phyloP scores from a whole-genome alignment of 2,888 invertebrate species.

The Merodon equestris region DNA sequence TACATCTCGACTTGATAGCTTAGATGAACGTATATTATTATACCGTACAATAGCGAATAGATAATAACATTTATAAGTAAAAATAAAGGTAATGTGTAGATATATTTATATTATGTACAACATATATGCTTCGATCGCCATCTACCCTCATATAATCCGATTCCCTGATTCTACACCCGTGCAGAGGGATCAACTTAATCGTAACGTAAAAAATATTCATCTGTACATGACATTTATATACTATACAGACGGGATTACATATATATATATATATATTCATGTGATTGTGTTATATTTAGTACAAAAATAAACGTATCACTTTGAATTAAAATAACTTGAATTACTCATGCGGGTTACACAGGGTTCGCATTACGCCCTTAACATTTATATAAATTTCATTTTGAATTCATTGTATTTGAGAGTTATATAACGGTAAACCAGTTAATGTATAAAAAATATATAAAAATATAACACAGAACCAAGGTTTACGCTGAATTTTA shows the following conservation, averaged over 20 bases:
- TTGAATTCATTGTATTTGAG: slow-evolving; percentile 3
- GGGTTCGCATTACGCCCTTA: slow-evolving; percentile 17
- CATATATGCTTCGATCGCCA: slow-evolving; percentile 42
- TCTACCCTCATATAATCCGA: slow-evolving; percentile 52
- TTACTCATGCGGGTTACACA: background rate
- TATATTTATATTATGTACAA: slow-evolving; percentile 51
- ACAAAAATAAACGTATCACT: slow-evolving; percentile 55
- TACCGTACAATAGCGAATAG: slow-evolving; percentile 32
- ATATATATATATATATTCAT: slow-evolving; percentile 47
- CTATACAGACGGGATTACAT: slow-evolving; percentile 49
- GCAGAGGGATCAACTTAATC: slow-evolving; percentile 7
- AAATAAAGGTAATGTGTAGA: slow-evolving; percentile 37
- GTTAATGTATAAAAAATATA: slow-evolving; percentile 13
- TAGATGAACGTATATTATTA: slow-evolving; percentile 34
- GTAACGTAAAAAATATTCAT: slow-evolving; percentile 55
- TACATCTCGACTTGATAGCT: slow-evolving; percentile 30
- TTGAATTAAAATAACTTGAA: slow-evolving; percentile 15
- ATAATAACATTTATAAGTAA: slow-evolving; percentile 54
- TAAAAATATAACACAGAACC: slow-evolving; percentile 52
- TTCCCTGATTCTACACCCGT: slow-evolving; percentile 46
- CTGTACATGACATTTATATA: slow-evolving; percentile 30
- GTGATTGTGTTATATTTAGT: slow-evolving; percentile 21
- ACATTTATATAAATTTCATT: slow-evolving; percentile 3
- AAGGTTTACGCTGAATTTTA: slow-evolving; percentile 26
- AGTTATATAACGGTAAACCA: too few species aligned